Evolutionary conservation across 23 tunicate species (phyloP).

Genomic region (Diplosoma virens): DNA sequence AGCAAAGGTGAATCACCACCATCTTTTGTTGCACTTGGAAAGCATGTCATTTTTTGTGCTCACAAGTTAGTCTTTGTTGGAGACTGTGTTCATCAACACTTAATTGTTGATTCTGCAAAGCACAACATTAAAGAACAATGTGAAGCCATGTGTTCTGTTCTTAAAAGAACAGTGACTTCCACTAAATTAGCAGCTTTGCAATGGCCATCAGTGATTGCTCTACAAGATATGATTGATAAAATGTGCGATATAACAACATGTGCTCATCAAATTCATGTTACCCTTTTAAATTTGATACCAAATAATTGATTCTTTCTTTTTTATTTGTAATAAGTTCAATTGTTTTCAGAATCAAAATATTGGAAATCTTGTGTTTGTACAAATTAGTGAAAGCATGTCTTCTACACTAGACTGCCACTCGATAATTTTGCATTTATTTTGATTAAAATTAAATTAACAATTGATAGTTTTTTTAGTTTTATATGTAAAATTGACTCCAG

Average conservation of each 20-base stretch:
- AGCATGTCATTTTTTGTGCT: slow-evolving; percentile 81
- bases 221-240: slow-evolving; percentile 82
- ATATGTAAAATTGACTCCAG: no score
- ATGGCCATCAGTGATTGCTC: slow-evolving; percentile 78
- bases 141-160: slow-evolving; percentile 36
- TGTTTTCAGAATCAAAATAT: no score
- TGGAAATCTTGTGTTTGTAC: no score
- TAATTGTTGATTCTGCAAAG: slow-evolving; percentile 27
- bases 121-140: slow-evolving; percentile 53
- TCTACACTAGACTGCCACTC: no score
- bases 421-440: no score
- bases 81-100: slow-evolving; percentile 51
- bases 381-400: no score
- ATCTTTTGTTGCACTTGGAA: slow-evolving; percentile 68
- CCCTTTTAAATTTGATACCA: slow-evolving; percentile 29
- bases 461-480: no score
- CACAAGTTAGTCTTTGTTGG: slow-evolving; percentile 82
- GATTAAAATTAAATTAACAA: no score
- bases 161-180: slow-evolving; percentile 64
- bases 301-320: no score
- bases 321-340: no score
- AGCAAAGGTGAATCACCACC: slow-evolving; percentile 70
- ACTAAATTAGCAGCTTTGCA: slow-evolving; percentile 70
- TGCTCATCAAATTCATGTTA: slow-evolving; percentile 62
- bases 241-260: slow-evolving; percentile 71